phyloP scores from a whole-genome alignment of 92 coral and sea anemone genomes.

The Plumapathes pennacea region DNA sequence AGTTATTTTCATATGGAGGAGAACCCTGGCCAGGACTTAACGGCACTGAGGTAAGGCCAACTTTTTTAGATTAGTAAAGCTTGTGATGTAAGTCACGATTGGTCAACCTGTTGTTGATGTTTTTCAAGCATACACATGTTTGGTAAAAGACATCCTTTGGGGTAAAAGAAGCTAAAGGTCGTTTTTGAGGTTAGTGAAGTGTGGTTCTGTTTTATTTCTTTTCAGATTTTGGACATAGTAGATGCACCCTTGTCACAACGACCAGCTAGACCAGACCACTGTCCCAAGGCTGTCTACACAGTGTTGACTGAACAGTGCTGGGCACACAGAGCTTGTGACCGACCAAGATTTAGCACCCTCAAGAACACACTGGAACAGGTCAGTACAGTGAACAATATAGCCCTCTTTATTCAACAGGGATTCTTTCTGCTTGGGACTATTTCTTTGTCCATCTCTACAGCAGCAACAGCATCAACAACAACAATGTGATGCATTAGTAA shows the following conservation, averaged over 20 bases:
- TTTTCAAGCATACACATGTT: neutral
- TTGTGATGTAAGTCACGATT: neutral
- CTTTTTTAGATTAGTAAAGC: no score
- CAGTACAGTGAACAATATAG: neutral
- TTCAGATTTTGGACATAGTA: conserved; percentile 79
- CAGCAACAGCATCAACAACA: neutral
- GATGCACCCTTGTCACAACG: conserved; percentile 83
- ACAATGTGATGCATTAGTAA: no score
- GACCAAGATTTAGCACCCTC: conserved; percentile 71
- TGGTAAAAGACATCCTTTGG: no score
- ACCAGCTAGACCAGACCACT: conserved; percentile 86
- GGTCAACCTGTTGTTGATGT: neutral
- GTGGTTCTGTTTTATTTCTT: no score
- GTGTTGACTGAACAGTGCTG: conserved; percentile 74
- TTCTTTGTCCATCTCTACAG: neutral
- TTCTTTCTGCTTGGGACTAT: neutral
- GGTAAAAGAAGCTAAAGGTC: no score
- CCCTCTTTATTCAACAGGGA: neutral
- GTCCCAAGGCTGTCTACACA: conserved; percentile 79
- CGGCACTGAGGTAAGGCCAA: conserved; percentile 72
- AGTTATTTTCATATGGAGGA: conserved; percentile 88
- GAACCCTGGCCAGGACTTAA: conserved; percentile 92
- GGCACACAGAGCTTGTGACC: conserved; percentile 74
- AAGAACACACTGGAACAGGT: conserved; percentile 72
- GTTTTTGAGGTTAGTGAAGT: no score